Base-by-base conservation (phyloP, 2,797 vertebrate species). In the Poecilia picta region DNA sequence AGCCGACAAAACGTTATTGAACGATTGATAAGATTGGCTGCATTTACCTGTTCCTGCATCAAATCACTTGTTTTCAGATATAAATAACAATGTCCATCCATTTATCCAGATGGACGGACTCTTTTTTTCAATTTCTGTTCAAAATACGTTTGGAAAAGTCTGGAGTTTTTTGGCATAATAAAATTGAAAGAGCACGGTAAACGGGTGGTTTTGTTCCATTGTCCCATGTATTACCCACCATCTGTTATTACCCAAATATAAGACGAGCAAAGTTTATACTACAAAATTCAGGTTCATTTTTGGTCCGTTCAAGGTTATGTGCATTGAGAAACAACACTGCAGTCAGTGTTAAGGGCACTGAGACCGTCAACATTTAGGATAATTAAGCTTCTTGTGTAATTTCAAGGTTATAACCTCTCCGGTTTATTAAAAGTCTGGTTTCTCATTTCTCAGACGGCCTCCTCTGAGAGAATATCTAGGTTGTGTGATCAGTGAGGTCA, bases 401-500 rank as follows among this genome's bases (percentile, higher is more conserved):
- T 43, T 70, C 39, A 70, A n/a, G 66, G 66, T 70, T 43, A 70
- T 43, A 70, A 70, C 66, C 66, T 41, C 41, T 68, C 64, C 12
- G 39, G 25, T 25, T 70, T 70, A 70, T 70, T 70, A 43, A 8
- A 8, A 45, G 16, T 47, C 41, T 13, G n/a, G 51, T 64, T 74
- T 47, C 75, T 73, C 18, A 10, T 25, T 74, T 55, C 77, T 78
- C 28, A 0, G 3, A 73, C 74, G 13, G 39, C 23, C 39, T 70
- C 72, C 28, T 43, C 64, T 74, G 79, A 73, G 78, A 76, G 72
- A 85, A 46, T 73, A 72, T 88, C 72, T 83, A 68, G 68, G 76
- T 74, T 51, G 36, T 81, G 80, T 86, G 73, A 78, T 28, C 8
- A 5, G 20, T 11, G 71, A 70, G 85, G 86, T 87, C 87, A 77